phyloP scores from a whole-genome alignment of 2,797 vertebrate genomes.

The Ctenochaetus hawaiiensis region DNA sequence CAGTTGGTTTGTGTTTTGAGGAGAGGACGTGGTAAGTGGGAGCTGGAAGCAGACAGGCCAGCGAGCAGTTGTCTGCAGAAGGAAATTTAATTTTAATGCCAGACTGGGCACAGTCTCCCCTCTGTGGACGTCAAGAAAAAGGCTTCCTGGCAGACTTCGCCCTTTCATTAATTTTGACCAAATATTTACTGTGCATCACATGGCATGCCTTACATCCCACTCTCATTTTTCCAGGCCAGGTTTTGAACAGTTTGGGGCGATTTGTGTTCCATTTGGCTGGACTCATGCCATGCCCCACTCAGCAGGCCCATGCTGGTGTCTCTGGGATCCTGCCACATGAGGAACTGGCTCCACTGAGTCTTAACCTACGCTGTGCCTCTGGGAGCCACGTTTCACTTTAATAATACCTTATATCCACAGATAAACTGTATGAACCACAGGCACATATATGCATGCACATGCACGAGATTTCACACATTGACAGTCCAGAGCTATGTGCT shows the following conservation, averaged over 20 bases:
- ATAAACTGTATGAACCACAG: constrained; percentile 41
- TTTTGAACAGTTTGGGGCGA: constrained; percentile 72
- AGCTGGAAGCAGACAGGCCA: constrained; percentile 69
- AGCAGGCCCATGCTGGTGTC: constrained; percentile 66
- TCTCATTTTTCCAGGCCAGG: constrained; percentile 76
- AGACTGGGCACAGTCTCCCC: constrained; percentile 77
- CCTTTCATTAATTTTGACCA: constrained; percentile 84
- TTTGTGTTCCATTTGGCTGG: constrained; percentile 78
- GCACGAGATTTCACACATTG: constrained; percentile 59
- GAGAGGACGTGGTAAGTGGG: constrained; percentile 65
- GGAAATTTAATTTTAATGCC: constrained; percentile 82
- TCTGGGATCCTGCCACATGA: constrained; percentile 71
- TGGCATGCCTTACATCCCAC: constrained; percentile 72
- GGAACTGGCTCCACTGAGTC: constrained; percentile 75
- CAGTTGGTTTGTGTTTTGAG: constrained; percentile 58
- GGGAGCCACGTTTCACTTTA: constrained; percentile 72
- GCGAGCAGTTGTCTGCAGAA: constrained; percentile 74
- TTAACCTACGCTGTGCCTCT: constrained; percentile 66
- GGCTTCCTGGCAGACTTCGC: constrained; percentile 77
- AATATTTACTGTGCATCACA: constrained; percentile 83
- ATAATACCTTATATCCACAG: constrained; percentile 58
- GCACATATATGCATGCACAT: constrained; percentile 43
- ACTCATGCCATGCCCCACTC: constrained; percentile 70
- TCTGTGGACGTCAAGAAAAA: constrained; percentile 76
- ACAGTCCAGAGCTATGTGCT: constrained; percentile 49